Evolutionary conservation across 1,140 invertebrate species (phyloP).

Genomic region (Atta cephalotes): DNA sequence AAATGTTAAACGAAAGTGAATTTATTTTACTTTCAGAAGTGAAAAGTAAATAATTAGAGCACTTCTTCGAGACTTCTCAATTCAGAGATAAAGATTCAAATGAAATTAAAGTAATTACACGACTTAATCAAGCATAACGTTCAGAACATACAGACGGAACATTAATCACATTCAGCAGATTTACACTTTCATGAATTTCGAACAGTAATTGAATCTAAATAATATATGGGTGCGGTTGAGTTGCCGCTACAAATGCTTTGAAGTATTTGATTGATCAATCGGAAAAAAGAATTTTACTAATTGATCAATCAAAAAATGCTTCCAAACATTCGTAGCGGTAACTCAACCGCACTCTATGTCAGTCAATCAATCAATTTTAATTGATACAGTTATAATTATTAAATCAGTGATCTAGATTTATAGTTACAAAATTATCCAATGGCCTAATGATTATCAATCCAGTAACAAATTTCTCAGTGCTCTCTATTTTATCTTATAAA

Average conservation of each 20-base stretch:
- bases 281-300: no score
- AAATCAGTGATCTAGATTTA: neutral
- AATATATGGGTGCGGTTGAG: no score
- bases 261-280: no score
- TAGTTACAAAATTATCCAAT: neutral
- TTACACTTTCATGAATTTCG: neutral
- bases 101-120: neutral
- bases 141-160: neutral
- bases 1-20: neutral
- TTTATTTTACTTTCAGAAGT: neutral
- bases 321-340: no score
- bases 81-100: neutral
- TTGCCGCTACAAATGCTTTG: no score
- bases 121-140: neutral
- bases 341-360: no score
- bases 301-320: no score
- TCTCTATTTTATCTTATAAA: slow-evolving; percentile 11
- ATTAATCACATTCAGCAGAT: neutral
- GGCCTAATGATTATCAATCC: neutral
- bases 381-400: neutral
- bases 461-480: neutral
- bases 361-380: neutral
- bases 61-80: neutral
- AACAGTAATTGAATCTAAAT: neutral
- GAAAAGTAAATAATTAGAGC: neutral